These are phyloP conservation scores for Dugesia japonica DNA, from an alignment of 2,888 invertebrate species.

Conservation along the genomic window DNA sequence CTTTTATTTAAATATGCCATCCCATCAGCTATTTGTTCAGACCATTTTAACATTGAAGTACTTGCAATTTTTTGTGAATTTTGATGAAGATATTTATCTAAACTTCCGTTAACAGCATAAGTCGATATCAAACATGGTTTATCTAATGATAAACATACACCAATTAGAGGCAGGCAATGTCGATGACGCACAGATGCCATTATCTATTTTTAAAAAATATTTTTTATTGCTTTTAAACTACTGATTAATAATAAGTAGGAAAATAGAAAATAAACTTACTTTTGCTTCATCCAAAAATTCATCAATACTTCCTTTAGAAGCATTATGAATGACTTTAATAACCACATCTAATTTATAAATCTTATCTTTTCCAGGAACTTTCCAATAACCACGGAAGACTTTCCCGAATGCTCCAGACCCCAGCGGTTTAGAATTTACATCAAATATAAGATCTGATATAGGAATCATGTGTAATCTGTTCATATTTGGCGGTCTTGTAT, in stretches of 20 bases:
- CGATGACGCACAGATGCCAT: constrained; percentile 34
- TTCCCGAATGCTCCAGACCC: constrained; percentile 34
- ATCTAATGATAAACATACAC: constrained; percentile 28
- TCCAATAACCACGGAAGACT: constrained; percentile 33
- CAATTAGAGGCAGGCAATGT: constrained; percentile 34
- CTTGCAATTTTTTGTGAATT: constrained; percentile 5
- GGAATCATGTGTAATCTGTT: constrained; percentile 27
- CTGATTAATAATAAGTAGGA: not conserved
- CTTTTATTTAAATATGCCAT: constrained; percentile 92
- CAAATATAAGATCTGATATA: constrained; percentile 7
- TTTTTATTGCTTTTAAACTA: not conserved
- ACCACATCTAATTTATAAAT: not conserved
- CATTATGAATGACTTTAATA: constrained; percentile 27
- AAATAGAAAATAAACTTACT: not conserved
- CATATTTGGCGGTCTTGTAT: constrained; percentile 24
- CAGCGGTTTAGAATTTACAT: constrained; percentile 16
- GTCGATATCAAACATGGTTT: constrained; percentile 30
- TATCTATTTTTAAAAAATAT: not conserved
- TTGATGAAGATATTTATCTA: constrained; percentile 27
- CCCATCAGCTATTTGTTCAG: constrained; percentile 83
- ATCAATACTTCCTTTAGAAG: not conserved
- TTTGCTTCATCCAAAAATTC: constrained; percentile 31
- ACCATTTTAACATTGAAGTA: constrained; percentile 52
- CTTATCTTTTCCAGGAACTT: not conserved
- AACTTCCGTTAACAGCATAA: constrained; percentile 30